Percentiles rank a stretch among this genome's conserved stretches.
These are phyloP conservation scores for Drosophila austrosaltans DNA, from an alignment of 2,888 invertebrate genomes.

Conservation along the genomic window DNA sequence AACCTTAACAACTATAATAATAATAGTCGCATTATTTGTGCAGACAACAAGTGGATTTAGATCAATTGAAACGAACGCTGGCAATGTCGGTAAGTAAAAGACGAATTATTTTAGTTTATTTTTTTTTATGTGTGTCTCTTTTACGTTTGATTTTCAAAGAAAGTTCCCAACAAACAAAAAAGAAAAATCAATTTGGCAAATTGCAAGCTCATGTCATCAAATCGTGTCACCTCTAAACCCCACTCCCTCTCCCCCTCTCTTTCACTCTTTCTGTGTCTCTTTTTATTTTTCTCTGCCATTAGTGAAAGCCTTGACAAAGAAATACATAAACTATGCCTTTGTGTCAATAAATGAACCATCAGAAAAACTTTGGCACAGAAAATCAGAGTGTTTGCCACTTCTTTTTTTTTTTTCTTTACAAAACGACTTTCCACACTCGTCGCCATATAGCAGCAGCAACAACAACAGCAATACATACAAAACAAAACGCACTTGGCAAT, in stretches of 20 bases:
- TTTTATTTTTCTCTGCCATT: conserved; percentile 32
- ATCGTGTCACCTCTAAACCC: conserved; percentile 61
- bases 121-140: background rate
- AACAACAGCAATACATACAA: background rate
- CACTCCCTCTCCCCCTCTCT: conserved; percentile 37
- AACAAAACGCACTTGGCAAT: conserved; percentile 67
- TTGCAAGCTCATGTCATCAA: conserved; percentile 74
- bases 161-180: conserved; percentile 44
- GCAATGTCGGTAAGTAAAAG: conserved; percentile 75
- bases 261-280: conserved; percentile 1
- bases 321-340: conserved; percentile 69
- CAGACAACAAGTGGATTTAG: conserved; percentile 81
- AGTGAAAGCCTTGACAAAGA: conserved; percentile 62
- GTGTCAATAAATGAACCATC: conserved; percentile 74
- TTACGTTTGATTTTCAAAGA: conserved; percentile 47
- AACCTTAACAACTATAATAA: conserved; percentile 73
- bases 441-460: background rate
- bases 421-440: conserved; percentile 65
- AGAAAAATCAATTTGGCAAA: conserved; percentile 76
- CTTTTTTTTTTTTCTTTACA: conserved; percentile 13
- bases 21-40: conserved; percentile 75
- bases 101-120: conserved; percentile 33
- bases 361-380: conserved; percentile 77
- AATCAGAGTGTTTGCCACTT: conserved; percentile 37
- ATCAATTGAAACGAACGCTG: conserved; percentile 69